These are phyloP conservation scores for Metridium senile DNA, from an alignment of 92 coral and sea anemone species.

Conservation along the genomic window DNA sequence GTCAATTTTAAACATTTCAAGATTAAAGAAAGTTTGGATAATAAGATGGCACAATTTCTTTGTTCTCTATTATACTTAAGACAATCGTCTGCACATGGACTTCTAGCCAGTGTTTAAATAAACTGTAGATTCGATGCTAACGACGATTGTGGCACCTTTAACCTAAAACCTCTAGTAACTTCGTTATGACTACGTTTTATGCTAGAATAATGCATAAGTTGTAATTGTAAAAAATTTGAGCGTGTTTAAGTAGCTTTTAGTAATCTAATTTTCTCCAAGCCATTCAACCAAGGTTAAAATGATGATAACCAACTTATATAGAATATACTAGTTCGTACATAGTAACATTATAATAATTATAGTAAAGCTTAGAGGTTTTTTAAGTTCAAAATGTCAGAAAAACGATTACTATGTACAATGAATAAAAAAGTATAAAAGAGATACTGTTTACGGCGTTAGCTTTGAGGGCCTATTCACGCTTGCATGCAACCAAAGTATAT, in stretches of 20 bases:
- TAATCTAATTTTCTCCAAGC: too few relatives aligned
- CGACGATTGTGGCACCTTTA: background rate
- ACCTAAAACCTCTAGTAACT: too few relatives aligned
- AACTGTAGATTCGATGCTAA: background rate
- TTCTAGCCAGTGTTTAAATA: background rate
- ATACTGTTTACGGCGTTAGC: background rate
- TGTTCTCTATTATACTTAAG: background rate
- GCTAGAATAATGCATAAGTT: too few relatives aligned
- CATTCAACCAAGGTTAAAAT: too few relatives aligned
- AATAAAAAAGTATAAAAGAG: background rate
- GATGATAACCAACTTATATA: too few relatives aligned
- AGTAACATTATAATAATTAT: background rate
- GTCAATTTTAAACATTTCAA: background rate
- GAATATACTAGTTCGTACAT: too few relatives aligned
- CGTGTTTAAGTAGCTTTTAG: too few relatives aligned
- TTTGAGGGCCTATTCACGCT: background rate
- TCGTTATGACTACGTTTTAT: too few relatives aligned
- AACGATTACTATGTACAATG: background rate
- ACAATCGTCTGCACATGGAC: conserved; percentile 6
- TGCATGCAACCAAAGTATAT: background rate
- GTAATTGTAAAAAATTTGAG: too few relatives aligned
- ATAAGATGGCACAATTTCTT: background rate
- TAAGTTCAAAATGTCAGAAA: background rate
- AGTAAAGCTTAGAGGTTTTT: background rate
- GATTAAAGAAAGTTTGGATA: background rate